A percentile compares a stretch with the other conserved stretches of the same genome.
Conservation (phyloP, 2,113 vertebrate species). For the Corythaixoides concolor region DNA sequence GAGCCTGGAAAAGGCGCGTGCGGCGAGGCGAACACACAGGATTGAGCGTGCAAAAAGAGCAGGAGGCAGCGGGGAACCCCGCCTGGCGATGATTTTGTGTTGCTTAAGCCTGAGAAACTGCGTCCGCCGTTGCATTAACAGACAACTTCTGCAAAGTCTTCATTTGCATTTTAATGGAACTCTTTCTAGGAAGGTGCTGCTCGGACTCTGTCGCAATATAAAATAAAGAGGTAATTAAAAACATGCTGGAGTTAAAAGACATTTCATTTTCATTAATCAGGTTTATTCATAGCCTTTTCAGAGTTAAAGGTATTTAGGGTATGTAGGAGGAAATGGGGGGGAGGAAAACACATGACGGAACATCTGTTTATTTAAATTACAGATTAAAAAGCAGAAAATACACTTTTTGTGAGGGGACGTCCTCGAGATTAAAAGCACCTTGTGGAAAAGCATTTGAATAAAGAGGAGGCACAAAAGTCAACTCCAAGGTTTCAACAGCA, state of each 20-base stretch:
- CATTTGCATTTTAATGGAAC: slow-evolving; percentile 58
- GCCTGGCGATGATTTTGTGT: accelerated
- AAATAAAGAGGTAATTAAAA: slow-evolving; percentile 35
- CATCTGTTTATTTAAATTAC: slow-evolving; percentile 4
- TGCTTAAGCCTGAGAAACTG: background rate
- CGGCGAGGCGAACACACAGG: accelerated
- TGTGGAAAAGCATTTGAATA: background rate
- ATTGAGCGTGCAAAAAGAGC: background rate
- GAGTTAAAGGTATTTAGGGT: slow-evolving; percentile 28
- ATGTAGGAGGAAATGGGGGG: background rate
- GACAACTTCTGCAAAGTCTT: slow-evolving; percentile 25
- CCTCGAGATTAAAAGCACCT: background rate
- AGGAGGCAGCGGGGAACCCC: background rate
- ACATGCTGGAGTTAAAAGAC: background rate
- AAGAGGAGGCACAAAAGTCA: background rate
- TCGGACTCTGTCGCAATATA: background rate
- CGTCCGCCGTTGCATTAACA: background rate
- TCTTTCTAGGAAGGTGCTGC: slow-evolving; percentile 51
- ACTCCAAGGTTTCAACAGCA: background rate
- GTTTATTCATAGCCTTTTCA: background rate
- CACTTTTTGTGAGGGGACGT: background rate
- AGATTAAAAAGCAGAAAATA: background rate
- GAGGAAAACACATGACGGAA: background rate
- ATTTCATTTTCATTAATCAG: slow-evolving; percentile 8
- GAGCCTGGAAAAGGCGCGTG: accelerated